These are phyloP conservation scores for Cercopithecus neglectus DNA, from an alignment of 2,797 vertebrate species.

Conservation along the genomic window DNA sequence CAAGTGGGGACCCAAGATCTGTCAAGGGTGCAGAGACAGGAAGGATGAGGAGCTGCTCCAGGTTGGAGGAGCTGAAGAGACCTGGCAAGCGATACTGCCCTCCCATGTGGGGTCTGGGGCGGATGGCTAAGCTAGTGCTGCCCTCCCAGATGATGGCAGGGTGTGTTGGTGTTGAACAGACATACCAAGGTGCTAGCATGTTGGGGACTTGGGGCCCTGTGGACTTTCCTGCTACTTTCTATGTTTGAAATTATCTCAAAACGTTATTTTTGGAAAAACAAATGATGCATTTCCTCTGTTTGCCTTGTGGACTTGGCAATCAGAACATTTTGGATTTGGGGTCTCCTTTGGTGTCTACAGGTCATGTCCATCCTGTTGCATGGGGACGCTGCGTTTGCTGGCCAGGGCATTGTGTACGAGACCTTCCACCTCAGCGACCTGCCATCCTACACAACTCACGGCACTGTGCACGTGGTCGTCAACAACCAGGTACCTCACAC, in stretches of 20 bases:
- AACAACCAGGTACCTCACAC: constrained; percentile 94
- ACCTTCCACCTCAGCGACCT: constrained; percentile 97
- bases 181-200: too few species aligned
- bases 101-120: neutral
- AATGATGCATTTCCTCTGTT: neutral
- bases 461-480: constrained; percentile 95
- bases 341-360: constrained; percentile 77
- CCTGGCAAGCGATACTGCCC: too few species aligned
- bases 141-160: neutral
- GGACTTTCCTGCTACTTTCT: neutral
- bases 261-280: neutral
- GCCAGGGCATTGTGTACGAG: constrained; percentile 96
- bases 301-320: neutral
- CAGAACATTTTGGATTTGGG: neutral
- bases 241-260: neutral
- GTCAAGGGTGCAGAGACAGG: fast-evolving
- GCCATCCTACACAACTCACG: constrained; percentile 95
- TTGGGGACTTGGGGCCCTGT: neutral
- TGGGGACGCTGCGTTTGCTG: constrained; percentile 95
- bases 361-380: constrained; percentile 97
- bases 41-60: too few species aligned
- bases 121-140: neutral
- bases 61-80: neutral
- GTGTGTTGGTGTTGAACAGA: fast-evolving
- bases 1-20: neutral